Evolutionary conservation across 2,797 vertebrate genomes (phyloP), one percentile per base, ranked within the genome.

Genomic region (Amniataba percoides): DNA sequence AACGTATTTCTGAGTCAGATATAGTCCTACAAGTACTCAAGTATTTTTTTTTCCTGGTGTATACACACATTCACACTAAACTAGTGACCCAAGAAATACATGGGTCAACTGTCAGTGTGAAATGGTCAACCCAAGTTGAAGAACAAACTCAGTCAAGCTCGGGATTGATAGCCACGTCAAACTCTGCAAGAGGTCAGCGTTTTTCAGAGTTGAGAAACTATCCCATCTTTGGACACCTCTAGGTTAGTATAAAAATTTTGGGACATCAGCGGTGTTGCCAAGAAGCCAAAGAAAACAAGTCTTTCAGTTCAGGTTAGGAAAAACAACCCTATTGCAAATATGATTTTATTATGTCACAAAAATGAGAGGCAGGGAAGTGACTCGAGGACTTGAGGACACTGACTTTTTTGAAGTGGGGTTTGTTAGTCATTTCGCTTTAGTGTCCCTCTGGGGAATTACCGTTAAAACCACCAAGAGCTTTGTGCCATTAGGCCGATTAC

Each of bases 101-200:
- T 15, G 27, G 23, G 19, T 75, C 39, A 66, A 21, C 61, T n/a
- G 36, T 71, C 66, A 68, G 61, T 45, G 51, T 57, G 5, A 66
- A 65, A 49, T 21, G 45, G 5, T 7, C 19, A 7, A 65, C 16
- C 10, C 19, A 14, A 10, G n/a, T 15, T 46, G 39, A 19, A 62
- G 16, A 48, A 70, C 9, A 74, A 48, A 23, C 39, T 46, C 0
- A 1, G 19, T 34, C 21, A 51, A 46, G 16, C 45, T 61, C 8
- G 49, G 21, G 23, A 5, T 7, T 23, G 53, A 68, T 0, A 21
- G 56, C 5, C 25, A 51, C 43, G 68, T 57, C 7, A 57, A 56
- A 66, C 31, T 42, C 34, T 11, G 40, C 11, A 3, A 46, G 46
- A 43, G 49, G 46, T 78, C 27, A 58, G 16, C 25, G 15, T 19